Conservation (phyloP, 2,797 vertebrate species). For the Myotis vivesi region DNA sequence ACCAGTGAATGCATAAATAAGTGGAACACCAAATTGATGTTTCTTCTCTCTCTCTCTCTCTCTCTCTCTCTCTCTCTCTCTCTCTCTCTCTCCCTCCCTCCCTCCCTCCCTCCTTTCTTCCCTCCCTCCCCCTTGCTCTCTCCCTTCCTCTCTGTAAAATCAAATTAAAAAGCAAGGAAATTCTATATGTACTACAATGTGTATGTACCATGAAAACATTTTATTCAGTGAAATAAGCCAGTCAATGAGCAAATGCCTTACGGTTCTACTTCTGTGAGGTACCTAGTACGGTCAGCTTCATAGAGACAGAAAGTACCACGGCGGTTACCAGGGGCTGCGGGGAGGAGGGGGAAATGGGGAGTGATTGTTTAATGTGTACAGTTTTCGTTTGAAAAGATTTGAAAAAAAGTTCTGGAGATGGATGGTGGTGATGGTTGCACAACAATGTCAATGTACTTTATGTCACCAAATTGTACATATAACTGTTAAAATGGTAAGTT, state of each 20-base stretch:
- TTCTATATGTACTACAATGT: fast-evolving
- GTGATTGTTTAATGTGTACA: background rate
- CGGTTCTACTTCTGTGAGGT: background rate
- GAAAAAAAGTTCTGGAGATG: background rate
- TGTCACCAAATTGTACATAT: background rate
- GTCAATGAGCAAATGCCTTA: no score
- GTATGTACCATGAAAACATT: background rate
- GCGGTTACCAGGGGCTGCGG: background rate
- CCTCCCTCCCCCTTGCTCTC: background rate
- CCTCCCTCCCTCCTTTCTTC: background rate
- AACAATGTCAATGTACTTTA: fast-evolving
- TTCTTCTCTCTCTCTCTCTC: background rate
- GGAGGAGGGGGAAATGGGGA: background rate
- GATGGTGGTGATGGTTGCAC: background rate
- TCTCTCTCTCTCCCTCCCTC: no score
- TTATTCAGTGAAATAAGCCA: background rate
- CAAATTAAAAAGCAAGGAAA: background rate
- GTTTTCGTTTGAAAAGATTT: background rate
- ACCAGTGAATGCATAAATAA: background rate
- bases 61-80: background rate
- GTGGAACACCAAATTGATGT: background rate
- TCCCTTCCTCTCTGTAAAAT: background rate
- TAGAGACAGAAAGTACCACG: background rate
- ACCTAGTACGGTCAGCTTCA: background rate
- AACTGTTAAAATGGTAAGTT: background rate